Percentiles rank a stretch among this genome's conserved stretches.
Evolutionary conservation across 2,797 vertebrate species (phyloP).

Genomic region (Muscicapa striata): DNA sequence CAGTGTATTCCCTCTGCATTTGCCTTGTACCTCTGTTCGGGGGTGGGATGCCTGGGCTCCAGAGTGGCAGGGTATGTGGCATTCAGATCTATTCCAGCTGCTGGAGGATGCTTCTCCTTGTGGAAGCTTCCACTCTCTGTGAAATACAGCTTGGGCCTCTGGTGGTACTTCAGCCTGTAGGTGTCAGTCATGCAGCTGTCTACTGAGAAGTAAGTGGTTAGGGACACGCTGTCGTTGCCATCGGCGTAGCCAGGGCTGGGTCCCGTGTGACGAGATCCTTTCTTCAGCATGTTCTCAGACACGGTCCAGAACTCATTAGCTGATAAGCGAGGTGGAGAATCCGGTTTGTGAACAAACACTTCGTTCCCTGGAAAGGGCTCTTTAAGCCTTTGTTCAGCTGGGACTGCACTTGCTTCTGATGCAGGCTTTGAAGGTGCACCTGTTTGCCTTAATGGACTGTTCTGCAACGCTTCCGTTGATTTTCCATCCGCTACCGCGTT

Average conservation of each 20-base stretch:
- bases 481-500: conserved; percentile 67
- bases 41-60: conserved; percentile 64
- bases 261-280: conserved; percentile 30
- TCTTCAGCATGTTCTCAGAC: conserved; percentile 28
- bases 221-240: conserved; percentile 73
- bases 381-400: conserved; percentile 29
- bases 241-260: conserved; percentile 46
- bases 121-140: conserved; percentile 73
- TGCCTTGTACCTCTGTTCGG: conserved; percentile 69
- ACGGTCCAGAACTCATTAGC: conserved; percentile 48
- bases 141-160: conserved; percentile 82
- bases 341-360: neutral
- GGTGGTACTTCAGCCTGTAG: conserved; percentile 93
- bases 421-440: conserved; percentile 13
- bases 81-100: conserved; percentile 77
- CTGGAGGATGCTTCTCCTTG: conserved; percentile 75
- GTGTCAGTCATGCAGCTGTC: conserved; percentile 97
- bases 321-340: conserved; percentile 59
- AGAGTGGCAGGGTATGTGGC: conserved; percentile 61
- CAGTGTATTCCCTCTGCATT: conserved; percentile 76
- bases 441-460: conserved; percentile 44
- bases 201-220: conserved; percentile 95
- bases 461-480: conserved; percentile 70
- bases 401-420: neutral
- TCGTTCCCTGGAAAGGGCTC: conserved; percentile 61